phyloP scores from a whole-genome alignment of 2,888 invertebrate genomes.

The Eilema depressum region DNA sequence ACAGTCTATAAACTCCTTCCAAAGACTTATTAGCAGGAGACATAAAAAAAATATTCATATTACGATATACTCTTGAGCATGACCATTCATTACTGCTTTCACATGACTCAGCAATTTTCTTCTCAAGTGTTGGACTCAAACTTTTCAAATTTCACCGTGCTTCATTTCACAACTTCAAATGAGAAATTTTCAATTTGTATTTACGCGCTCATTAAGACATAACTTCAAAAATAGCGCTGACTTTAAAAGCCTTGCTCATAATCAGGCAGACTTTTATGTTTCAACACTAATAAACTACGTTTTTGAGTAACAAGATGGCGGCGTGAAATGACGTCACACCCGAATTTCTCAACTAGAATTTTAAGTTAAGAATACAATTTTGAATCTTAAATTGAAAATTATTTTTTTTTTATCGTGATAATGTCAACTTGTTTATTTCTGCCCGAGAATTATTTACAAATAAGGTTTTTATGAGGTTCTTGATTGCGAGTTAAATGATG shows the following conservation, averaged over 20 bases:
- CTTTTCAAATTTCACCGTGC: constrained; percentile 7
- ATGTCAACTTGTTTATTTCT: neutral
- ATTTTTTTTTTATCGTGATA: constrained; percentile 10
- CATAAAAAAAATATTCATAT: too few species aligned
- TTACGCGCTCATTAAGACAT: constrained; percentile 7
- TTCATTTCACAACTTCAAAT: constrained; percentile 16
- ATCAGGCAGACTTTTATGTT: constrained; percentile 13
- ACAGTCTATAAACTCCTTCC: too few species aligned
- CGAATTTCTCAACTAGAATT: neutral
- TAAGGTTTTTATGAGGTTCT: neutral
- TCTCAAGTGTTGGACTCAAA: neutral
- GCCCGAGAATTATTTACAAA: too few species aligned
- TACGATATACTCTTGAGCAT: neutral
- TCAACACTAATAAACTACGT: constrained; percentile 8
- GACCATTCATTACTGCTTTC: neutral
- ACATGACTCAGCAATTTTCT: neutral
- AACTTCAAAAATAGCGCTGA: neutral
- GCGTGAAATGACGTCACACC: neutral
- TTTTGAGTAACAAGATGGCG: neutral
- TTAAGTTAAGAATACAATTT: constrained; percentile 8
- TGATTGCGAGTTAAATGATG: too few species aligned
- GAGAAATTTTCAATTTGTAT: constrained; percentile 23
- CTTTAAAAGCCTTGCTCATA: constrained; percentile 6
- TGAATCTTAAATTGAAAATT: neutral
- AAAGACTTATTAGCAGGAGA: too few species aligned